Conservation (phyloP, 2,113 vertebrate species). For the Dipodomys stephensi region DNA sequence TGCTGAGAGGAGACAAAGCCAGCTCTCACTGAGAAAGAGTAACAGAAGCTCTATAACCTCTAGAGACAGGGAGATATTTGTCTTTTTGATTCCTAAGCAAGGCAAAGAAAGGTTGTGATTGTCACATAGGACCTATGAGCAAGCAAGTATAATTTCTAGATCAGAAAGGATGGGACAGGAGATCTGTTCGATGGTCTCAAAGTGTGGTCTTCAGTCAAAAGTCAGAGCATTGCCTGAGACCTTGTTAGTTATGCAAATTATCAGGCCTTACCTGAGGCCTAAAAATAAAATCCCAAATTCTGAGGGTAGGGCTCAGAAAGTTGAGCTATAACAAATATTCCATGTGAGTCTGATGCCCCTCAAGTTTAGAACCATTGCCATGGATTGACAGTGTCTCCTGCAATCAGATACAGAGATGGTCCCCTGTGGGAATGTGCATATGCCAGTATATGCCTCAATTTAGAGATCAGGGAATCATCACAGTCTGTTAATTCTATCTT, state of each 20-base stretch:
- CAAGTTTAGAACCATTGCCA: too few species aligned
- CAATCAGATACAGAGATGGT: neutral
- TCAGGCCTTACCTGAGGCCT: neutral
- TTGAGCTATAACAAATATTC: neutral
- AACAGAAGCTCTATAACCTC: neutral
- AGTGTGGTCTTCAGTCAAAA: neutral
- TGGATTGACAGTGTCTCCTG: neutral
- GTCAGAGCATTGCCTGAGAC: neutral
- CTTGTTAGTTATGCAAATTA: neutral
- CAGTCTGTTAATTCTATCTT: neutral
- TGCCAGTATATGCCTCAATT: neutral
- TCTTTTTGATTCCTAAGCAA: neutral
- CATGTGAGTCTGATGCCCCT: neutral
- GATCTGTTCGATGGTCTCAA: neutral
- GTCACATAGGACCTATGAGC: neutral
- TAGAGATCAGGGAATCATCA: neutral
- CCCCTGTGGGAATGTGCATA: too few species aligned
- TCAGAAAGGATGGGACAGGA: neutral
- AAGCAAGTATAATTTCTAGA: neutral
- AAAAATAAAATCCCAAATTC: neutral
- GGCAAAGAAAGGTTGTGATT: neutral
- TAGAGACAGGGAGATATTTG: neutral
- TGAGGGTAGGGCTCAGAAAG: neutral
- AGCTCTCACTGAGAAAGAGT: neutral
- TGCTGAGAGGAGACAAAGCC: neutral